phyloP scores from a whole-genome alignment of 2,113 vertebrate genomes.

The Pardalotus punctatus region DNA sequence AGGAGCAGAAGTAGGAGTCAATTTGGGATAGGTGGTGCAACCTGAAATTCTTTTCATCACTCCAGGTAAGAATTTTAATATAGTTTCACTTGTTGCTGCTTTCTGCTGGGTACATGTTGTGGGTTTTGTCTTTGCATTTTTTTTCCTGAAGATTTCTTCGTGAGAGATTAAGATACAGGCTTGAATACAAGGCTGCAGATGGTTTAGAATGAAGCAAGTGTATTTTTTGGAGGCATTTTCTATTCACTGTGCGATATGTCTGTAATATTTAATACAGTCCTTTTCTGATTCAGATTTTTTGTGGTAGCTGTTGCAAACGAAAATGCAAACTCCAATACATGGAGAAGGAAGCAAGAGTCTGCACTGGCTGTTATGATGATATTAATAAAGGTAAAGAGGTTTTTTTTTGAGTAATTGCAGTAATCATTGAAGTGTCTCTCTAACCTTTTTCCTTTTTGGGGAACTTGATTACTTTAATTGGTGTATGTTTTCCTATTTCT shows the following conservation, averaged over 20 bases:
- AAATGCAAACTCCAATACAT: constrained; percentile 91
- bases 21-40: background rate
- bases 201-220: background rate
- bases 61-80: background rate
- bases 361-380: constrained; percentile 84
- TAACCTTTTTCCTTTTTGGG: background rate
- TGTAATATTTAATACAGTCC: background rate
- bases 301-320: constrained; percentile 88
- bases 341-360: constrained; percentile 96
- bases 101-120: background rate
- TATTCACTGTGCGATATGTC: background rate
- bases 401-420: background rate
- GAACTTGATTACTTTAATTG: background rate
- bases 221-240: background rate
- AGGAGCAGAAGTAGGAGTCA: background rate
- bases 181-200: background rate
- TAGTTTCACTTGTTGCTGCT: background rate
- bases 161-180: background rate
- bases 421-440: background rate
- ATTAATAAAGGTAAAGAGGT: constrained; percentile 86
- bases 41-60: background rate
- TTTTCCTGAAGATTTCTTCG: background rate
- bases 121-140: background rate
- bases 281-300: constrained; percentile 85
- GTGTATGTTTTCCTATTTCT: background rate